Conservation (phyloP, 1,140 invertebrate genomes). For the Drosophila nebulosa region DNA sequence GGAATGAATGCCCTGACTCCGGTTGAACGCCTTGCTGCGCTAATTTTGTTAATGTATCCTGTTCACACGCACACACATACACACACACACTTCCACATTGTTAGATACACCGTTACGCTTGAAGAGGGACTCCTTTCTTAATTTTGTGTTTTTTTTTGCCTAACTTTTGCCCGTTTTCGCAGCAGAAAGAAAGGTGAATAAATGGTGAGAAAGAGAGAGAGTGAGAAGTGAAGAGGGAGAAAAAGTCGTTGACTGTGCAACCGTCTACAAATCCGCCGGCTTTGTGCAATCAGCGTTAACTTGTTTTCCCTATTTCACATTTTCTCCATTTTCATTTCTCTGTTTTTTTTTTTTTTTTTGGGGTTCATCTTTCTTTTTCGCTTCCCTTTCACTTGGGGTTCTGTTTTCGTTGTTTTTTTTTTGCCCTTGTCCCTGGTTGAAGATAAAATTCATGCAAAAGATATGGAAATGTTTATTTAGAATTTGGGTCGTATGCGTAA, state of each 20-base stretch:
- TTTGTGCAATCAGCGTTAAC: slow-evolving; percentile 78
- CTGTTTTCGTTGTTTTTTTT: background rate
- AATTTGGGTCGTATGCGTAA: slow-evolving; percentile 55
- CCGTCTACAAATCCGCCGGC: slow-evolving; percentile 70
- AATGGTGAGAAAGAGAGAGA: background rate
- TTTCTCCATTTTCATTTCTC: slow-evolving; percentile 40
- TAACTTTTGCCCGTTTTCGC: slow-evolving; percentile 53
- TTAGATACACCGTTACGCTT: slow-evolving; percentile 4
- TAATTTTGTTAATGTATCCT: slow-evolving; percentile 79
- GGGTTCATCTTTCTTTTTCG: background rate
- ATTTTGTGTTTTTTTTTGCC: slow-evolving; percentile 72
- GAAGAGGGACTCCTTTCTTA: slow-evolving; percentile 45
- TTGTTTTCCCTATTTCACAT: slow-evolving; percentile 75
- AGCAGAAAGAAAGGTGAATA: slow-evolving; percentile 16
- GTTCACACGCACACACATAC: slow-evolving; percentile 38
- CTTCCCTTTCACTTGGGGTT: background rate
- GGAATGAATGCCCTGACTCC: slow-evolving; percentile 21
- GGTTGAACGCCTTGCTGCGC: slow-evolving; percentile 63
- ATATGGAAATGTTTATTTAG: slow-evolving; percentile 75
- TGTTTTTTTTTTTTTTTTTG: slow-evolving; percentile 21
- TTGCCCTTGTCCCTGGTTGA: background rate
- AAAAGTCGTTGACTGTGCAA: slow-evolving; percentile 57
- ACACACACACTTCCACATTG: slow-evolving; percentile 5
- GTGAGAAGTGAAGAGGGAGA: background rate
- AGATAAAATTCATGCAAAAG: slow-evolving; percentile 43